Evolutionary conservation across 2,888 invertebrate species (phyloP).

Genomic region (Acleris laterana): DNA sequence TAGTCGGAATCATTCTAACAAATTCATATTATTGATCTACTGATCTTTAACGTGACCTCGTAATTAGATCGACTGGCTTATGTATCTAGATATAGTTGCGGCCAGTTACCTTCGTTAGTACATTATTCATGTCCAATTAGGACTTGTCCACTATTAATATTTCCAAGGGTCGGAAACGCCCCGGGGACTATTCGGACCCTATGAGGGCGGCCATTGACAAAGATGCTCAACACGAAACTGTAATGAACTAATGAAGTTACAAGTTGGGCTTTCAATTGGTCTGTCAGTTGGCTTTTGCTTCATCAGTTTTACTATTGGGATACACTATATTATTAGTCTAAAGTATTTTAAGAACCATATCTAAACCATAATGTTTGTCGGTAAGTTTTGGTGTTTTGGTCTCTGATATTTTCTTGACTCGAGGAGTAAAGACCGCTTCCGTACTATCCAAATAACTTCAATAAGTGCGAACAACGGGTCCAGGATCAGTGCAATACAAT

Average conservation of each 20-base stretch:
- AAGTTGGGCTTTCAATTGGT: conserved; percentile 19
- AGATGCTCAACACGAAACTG: conserved; percentile 5
- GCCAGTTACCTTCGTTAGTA: conserved; percentile 5
- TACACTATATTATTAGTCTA: too few relatives aligned
- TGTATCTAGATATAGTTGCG: neutral
- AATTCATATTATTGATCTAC: conserved; percentile 2
- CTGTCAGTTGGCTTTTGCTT: neutral
- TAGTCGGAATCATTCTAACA: neutral
- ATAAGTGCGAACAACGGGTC: too few relatives aligned
- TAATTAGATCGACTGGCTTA: neutral
- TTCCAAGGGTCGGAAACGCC: conserved; percentile 20
- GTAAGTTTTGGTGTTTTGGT: too few relatives aligned
- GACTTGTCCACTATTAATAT: conserved; percentile 25
- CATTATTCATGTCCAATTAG: conserved; percentile 34
- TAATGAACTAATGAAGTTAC: conserved; percentile 18
- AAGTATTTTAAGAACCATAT: too few relatives aligned
- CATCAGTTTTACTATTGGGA: neutral
- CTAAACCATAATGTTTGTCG: too few relatives aligned
- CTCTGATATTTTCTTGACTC: too few relatives aligned
- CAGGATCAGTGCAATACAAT: too few relatives aligned
- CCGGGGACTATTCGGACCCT: conserved; percentile 17
- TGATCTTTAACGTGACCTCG: neutral
- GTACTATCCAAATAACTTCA: too few relatives aligned
- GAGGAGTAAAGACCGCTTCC: too few relatives aligned
- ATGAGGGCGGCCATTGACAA: conserved; percentile 5